These are phyloP conservation scores for Chlorocebus sabaeus DNA, from an alignment of 2,113 vertebrate genomes.

Conservation along the genomic window DNA sequence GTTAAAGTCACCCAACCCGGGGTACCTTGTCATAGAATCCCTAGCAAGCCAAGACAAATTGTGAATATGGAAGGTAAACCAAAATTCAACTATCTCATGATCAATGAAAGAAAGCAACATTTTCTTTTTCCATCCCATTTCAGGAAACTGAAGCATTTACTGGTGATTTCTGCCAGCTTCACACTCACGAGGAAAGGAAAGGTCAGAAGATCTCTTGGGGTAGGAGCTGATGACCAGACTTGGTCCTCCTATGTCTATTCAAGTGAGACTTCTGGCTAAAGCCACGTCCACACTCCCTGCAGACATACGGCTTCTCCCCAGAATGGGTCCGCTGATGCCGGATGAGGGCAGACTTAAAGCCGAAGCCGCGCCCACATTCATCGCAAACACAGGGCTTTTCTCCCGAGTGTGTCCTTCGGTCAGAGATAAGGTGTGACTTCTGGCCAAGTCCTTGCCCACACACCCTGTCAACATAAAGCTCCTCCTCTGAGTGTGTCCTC, in stretches of 20 bases:
- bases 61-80: background rate
- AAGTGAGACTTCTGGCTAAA: slow-evolving; percentile 57
- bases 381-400: slow-evolving; percentile 19
- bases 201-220: background rate
- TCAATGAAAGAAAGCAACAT: background rate
- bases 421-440: background rate
- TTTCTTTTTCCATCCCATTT: background rate
- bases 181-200: background rate
- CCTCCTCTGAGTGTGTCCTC: slow-evolving; percentile 22
- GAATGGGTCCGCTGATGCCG: slow-evolving; percentile 21
- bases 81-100: background rate
- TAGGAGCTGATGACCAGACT: background rate
- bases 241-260: slow-evolving; percentile 26
- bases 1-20: background rate
- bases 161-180: background rate
- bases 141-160: background rate
- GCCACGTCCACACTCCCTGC: slow-evolving; percentile 1
- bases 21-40: background rate
- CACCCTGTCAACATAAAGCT: background rate
- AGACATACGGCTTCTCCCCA: background rate
- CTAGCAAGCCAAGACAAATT: background rate
- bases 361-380: background rate
- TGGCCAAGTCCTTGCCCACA: background rate
- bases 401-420: background rate
- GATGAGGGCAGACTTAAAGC: slow-evolving; percentile 28